Conservation (phyloP, 1,140 invertebrate species). For the Drosophila varians region DNA sequence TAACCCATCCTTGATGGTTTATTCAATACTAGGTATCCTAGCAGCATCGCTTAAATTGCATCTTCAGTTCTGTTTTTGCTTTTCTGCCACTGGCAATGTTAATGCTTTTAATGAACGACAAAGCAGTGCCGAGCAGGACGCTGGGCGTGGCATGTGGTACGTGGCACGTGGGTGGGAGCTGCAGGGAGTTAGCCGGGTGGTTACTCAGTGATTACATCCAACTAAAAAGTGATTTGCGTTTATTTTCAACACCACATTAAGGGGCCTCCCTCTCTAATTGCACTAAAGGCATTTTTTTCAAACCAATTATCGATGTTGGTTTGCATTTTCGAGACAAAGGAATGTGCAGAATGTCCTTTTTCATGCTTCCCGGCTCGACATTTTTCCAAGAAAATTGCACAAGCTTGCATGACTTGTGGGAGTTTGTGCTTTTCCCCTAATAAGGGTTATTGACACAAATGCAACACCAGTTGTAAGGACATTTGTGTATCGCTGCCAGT, state of each 20-base stretch:
- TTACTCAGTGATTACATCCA: slow-evolving; percentile 40
- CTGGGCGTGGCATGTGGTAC: slow-evolving; percentile 22
- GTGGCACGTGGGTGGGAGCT: background rate
- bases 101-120: slow-evolving; percentile 66
- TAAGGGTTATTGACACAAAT: slow-evolving; percentile 59
- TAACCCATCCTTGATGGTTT: background rate
- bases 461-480: slow-evolving; percentile 1
- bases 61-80: slow-evolving; percentile 50
- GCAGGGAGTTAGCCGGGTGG: slow-evolving; percentile 10
- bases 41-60: slow-evolving; percentile 62
- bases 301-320: slow-evolving; percentile 50
- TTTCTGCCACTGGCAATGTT: slow-evolving; percentile 53
- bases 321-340: slow-evolving; percentile 31
- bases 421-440: slow-evolving; percentile 40
- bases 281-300: slow-evolving; percentile 13
- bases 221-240: slow-evolving; percentile 55
- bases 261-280: slow-evolving; percentile 16
- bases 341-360: slow-evolving; percentile 37
- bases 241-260: slow-evolving; percentile 40
- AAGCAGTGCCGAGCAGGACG: slow-evolving; percentile 3
- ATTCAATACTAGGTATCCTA: background rate
- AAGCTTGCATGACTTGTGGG: slow-evolving; percentile 58
- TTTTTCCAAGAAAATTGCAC: slow-evolving; percentile 55
- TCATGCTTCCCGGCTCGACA: slow-evolving; percentile 18
- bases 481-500: slow-evolving; percentile 20